These are phyloP conservation scores for Salvelinus namaycush DNA, from an alignment of 2,113 vertebrate species.

Conservation along the genomic window DNA sequence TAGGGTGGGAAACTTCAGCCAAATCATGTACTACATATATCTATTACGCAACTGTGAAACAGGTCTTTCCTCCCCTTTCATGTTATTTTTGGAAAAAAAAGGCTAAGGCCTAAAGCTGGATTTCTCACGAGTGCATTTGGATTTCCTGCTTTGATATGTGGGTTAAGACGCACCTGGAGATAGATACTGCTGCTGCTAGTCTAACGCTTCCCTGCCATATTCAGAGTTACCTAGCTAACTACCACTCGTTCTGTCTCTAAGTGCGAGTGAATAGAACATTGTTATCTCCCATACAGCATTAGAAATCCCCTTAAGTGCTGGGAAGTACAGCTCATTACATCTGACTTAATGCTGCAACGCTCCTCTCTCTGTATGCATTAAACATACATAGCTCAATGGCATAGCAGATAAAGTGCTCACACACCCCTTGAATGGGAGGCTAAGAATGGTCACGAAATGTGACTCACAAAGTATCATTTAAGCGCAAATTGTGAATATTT, in stretches of 20 bases:
- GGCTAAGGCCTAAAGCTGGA: neutral
- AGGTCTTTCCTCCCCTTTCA: neutral
- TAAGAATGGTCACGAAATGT: constrained; percentile 26
- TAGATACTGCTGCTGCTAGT: neutral
- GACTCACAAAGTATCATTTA: constrained; percentile 39
- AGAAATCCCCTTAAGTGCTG: constrained; percentile 15
- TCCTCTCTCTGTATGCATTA: constrained; percentile 10
- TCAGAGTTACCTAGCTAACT: neutral
- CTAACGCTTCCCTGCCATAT: neutral
- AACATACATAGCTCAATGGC: constrained; percentile 23
- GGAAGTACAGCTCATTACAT: constrained; percentile 29
- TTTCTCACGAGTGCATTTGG: neutral
- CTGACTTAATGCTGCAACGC: constrained; percentile 30
- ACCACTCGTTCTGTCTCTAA: neutral
- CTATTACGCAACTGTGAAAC: neutral
- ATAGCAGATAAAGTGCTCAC: constrained; percentile 17
- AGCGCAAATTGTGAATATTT: constrained; percentile 10
- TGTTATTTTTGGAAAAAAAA: neutral
- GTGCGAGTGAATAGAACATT: neutral
- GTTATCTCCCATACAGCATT: constrained; percentile 1
- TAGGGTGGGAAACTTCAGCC: neutral
- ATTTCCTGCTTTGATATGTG: constrained; percentile 16
- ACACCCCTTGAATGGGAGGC: constrained; percentile 16
- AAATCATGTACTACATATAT: neutral
- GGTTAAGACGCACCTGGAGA: constrained; percentile 22